Evolutionary conservation across 2,888 invertebrate genomes (phyloP).

Genomic region (Tachina fera): DNA sequence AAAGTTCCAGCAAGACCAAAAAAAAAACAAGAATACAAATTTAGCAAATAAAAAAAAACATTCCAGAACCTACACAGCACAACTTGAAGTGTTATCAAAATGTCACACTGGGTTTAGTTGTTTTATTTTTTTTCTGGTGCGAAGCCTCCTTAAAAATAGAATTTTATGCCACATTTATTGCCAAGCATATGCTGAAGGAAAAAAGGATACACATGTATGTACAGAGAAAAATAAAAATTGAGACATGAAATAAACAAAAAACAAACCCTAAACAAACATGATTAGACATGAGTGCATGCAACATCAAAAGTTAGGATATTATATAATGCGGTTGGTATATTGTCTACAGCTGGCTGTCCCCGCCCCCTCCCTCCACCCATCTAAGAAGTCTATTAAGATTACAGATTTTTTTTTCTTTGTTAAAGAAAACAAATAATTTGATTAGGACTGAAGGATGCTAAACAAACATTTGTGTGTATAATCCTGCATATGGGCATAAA

Average conservation of each 20-base stretch:
- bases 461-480: background rate
- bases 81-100: conserved; percentile 5
- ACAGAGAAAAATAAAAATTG: background rate
- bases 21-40: background rate
- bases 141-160: conserved; percentile 31
- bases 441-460: conserved; percentile 10
- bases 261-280: conserved; percentile 4
- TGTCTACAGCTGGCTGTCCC: too few species aligned
- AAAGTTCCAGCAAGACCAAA: background rate
- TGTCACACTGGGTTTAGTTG: conserved; percentile 1
- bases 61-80: background rate
- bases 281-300: background rate
- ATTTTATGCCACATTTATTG: conserved; percentile 29
- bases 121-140: too few species aligned
- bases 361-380: too few species aligned
- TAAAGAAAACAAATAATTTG: conserved; percentile 18
- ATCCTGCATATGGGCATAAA: too few species aligned
- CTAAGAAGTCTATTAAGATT: too few species aligned
- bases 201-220: too few species aligned
- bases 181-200: background rate
- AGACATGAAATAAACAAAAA: background rate
- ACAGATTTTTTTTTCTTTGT: background rate
- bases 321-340: too few species aligned
- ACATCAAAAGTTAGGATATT: background rate
- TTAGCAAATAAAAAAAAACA: background rate